Conservation (phyloP, 2,888 invertebrate genomes). For the Sinhomidia bicolor region DNA sequence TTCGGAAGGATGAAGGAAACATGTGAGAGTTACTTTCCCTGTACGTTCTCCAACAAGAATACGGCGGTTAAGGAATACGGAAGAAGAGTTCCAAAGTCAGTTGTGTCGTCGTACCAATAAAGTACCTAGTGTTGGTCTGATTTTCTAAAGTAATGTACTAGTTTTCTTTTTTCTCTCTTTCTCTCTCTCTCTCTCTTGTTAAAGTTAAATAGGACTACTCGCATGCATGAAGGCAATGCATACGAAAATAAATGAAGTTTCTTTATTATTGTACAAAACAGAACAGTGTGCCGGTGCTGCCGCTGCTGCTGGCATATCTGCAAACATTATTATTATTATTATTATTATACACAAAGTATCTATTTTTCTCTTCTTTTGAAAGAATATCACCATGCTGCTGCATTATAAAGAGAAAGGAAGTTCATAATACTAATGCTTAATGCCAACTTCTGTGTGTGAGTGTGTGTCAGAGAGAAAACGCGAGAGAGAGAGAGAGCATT, state of each 20-base stretch:
- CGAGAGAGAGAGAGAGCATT: too few relatives aligned
- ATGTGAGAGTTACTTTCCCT: conserved; percentile 45
- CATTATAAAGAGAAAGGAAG: not conserved
- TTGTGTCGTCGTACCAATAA: conserved; percentile 8
- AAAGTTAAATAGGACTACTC: conserved; percentile 54
- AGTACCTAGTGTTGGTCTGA: not conserved
- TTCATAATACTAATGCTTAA: conserved; percentile 17
- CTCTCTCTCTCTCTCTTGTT: conserved; percentile 29
- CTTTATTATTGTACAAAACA: conserved; percentile 23
- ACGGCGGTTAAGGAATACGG: conserved; percentile 58
- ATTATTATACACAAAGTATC: not conserved
- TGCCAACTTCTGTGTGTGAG: not conserved
- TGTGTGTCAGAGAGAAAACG: too few relatives aligned
- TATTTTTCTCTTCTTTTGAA: not conserved
- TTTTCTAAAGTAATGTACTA: not conserved
- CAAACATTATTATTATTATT: not conserved
- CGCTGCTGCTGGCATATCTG: not conserved
- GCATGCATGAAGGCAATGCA: conserved; percentile 41
- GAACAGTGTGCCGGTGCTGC: not conserved
- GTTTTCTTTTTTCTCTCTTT: not conserved
- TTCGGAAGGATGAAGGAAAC: conserved; percentile 39
- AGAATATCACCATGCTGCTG: not conserved
- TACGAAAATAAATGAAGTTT: conserved; percentile 56
- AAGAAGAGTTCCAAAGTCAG: conserved; percentile 62
- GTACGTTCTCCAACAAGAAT: conserved; percentile 27